Conservation (phyloP, 2,113 vertebrate genomes). For the Pelecanus crispus region DNA sequence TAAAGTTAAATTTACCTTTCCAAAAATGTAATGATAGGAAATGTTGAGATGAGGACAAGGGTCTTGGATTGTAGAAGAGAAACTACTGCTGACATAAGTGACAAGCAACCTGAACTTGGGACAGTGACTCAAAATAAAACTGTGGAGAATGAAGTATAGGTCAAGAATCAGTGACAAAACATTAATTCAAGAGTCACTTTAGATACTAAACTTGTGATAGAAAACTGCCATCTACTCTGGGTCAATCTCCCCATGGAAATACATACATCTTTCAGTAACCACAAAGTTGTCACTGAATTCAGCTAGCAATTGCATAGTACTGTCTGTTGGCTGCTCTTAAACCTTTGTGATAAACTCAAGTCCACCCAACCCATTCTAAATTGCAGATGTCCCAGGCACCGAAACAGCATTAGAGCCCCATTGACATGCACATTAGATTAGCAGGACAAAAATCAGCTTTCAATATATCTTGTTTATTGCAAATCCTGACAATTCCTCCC, state of each 20-base stretch:
- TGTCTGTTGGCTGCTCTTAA: not conserved
- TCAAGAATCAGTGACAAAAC: not conserved
- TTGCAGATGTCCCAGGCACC: not conserved
- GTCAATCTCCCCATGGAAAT: rapidly evolving
- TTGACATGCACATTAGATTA: not conserved
- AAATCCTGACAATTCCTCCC: not conserved
- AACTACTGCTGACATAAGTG: not conserved
- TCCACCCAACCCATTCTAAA: not conserved
- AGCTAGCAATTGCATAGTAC: not conserved
- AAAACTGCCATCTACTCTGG: not conserved
- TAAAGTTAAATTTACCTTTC: not conserved
- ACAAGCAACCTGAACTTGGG: not conserved
- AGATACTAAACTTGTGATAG: not conserved
- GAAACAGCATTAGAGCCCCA: not conserved
- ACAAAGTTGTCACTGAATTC: not conserved
- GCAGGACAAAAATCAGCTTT: not conserved
- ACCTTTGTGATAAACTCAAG: not conserved
- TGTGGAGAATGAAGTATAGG: not conserved
- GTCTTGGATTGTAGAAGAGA: not conserved
- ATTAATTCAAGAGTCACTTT: not conserved
- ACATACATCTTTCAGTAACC: not conserved
- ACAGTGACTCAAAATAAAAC: not conserved
- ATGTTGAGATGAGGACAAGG: not conserved
- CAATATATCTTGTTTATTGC: not conserved
- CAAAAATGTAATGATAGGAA: not conserved